Evolutionary conservation across 2,113 vertebrate species (phyloP), one percentile per base, ranked within the genome.

Genomic region (Empidonax traillii): DNA sequence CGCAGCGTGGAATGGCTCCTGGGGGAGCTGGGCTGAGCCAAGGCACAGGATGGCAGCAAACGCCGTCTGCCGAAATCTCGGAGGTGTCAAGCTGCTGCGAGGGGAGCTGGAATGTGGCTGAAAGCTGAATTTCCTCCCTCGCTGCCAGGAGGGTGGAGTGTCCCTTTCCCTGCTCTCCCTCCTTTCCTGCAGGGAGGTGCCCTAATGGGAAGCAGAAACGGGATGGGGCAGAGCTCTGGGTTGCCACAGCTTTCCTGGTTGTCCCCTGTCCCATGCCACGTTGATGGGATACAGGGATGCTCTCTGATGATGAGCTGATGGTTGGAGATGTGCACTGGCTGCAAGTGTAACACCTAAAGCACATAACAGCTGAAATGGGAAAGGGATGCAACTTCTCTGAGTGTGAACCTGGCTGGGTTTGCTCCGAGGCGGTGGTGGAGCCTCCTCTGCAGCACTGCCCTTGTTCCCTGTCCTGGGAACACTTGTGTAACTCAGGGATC

Each of bases 331-430:
- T 0, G 25, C 31, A 19, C 35, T 1, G 8, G 5, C 68, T 51
- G 61, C 84, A 15, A 1, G 35, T 28, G 22, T 21, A 10, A 0
- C 49, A 4, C 14, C 47, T 8, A 1, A 10, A 76, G 52, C 68
- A 10, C 17, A 14, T 10, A 4, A 1, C 3, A 6, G 1, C 33
- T 0, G 0, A 1, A 0, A 2, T 12, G 63, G 59, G 52, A 21
- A 19, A 13, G 1, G n/a, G n/a, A 3, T 1, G 12, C 8, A 7
- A 13, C 35, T 51, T 9, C 41, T 76, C 31, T 8, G 9, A 5
- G 37, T 0, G 0, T 12, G 53, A 33, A 10, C 43, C 22, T 7
- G 21, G 9, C 41, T 5, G 72, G 41, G 1, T 87, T 44, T 73
- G 81, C 85, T 66, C 5, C 0, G 33, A 37, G 78, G 23, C 2